phyloP scores from a whole-genome alignment of 2,113 vertebrate species.

The Lates calcarifer region DNA sequence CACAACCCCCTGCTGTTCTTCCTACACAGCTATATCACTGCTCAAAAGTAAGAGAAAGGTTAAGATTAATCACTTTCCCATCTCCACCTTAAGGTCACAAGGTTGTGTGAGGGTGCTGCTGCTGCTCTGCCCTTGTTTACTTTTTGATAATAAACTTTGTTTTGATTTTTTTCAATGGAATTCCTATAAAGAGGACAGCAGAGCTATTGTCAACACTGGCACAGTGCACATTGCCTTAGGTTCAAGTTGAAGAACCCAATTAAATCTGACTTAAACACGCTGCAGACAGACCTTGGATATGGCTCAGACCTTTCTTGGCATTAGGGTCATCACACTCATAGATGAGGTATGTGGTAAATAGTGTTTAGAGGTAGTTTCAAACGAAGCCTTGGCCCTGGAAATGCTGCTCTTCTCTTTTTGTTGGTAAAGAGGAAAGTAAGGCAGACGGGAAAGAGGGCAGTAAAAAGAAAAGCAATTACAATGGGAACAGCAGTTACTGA shows the following conservation, averaged over 20 bases:
- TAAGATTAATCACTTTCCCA: slow-evolving; percentile 15
- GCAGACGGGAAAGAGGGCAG: slow-evolving; percentile 45
- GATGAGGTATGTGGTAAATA: slow-evolving; percentile 39
- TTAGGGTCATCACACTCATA: slow-evolving; percentile 24
- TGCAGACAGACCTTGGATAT: slow-evolving; percentile 31
- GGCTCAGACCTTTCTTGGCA: slow-evolving; percentile 13
- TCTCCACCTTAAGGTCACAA: slow-evolving; percentile 13
- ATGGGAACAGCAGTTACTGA: slow-evolving; percentile 63
- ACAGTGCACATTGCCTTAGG: background rate
- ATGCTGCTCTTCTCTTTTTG: slow-evolving; percentile 42
- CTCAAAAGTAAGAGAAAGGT: slow-evolving; percentile 10
- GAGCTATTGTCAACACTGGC: background rate
- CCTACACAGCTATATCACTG: background rate
- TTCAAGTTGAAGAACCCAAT: slow-evolving; percentile 25
- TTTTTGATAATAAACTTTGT: slow-evolving; percentile 28
- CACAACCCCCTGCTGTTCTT: slow-evolving; percentile 1
- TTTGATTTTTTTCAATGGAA: background rate
- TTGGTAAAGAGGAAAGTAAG: slow-evolving; percentile 50
- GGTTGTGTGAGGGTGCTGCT: slow-evolving; percentile 10
- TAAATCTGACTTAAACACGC: slow-evolving; percentile 23
- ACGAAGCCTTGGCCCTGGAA: slow-evolving; percentile 39
- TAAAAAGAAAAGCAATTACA: slow-evolving; percentile 72
- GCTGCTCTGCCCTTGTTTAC: slow-evolving; percentile 13
- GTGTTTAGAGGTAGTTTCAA: slow-evolving; percentile 43
- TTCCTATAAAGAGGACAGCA: background rate